Evolutionary conservation across 2,113 vertebrate genomes (phyloP).

Genomic region (Cyphomyrus plagiostoma): DNA sequence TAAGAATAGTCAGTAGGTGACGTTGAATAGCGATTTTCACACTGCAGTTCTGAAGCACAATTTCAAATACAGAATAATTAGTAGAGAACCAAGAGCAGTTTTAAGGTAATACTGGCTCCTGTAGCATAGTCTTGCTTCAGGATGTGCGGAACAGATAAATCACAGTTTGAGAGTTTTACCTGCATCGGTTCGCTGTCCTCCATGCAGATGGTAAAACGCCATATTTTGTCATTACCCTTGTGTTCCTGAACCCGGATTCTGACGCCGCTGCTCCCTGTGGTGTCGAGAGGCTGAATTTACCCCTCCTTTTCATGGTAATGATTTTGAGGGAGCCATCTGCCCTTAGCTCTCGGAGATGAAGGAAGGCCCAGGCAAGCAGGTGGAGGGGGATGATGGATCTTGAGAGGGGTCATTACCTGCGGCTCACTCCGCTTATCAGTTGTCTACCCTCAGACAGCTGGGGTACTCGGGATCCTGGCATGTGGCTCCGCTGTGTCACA

Average conservation of each 20-base stretch:
- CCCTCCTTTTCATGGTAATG: conserved; percentile 17
- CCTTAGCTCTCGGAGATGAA: conserved; percentile 7
- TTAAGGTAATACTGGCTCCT: neutral
- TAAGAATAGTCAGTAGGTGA: neutral
- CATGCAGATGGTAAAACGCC: conserved; percentile 12
- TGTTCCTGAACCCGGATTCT: neutral
- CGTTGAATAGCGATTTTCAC: neutral
- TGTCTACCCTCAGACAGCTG: neutral
- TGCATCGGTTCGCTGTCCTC: neutral
- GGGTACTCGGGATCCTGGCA: neutral
- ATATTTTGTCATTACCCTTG: conserved; percentile 9
- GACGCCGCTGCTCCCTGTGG: neutral
- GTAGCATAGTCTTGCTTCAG: neutral
- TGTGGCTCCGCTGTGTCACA: neutral
- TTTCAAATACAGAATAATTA: neutral
- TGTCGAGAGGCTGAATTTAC: neutral
- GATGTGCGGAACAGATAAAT: neutral
- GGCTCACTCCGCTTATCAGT: neutral
- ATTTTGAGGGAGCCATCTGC: conserved; percentile 19
- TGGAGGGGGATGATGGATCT: conserved; percentile 21
- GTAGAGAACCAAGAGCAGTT: neutral
- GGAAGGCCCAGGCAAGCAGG: conserved; percentile 1
- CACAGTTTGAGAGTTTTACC: neutral
- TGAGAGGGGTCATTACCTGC: conserved; percentile 16
- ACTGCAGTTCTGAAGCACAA: neutral